Conservation (phyloP, 2,113 vertebrate species). For the Catharus fuscescens region DNA sequence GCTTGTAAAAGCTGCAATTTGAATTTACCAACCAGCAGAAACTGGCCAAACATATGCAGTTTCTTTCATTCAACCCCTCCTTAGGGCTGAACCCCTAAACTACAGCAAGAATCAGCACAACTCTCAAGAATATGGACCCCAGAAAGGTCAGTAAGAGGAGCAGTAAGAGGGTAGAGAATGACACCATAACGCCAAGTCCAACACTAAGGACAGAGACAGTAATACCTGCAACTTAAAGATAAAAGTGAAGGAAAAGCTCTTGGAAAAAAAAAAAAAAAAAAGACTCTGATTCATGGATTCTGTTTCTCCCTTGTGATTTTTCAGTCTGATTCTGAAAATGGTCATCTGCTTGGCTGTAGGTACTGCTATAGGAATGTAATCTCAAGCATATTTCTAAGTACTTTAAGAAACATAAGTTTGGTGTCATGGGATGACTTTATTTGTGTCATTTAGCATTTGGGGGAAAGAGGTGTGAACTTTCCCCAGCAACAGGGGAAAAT, state of each 20-base stretch:
- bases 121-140: not conserved
- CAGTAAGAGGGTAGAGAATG: not conserved
- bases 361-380: not conserved
- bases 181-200: not conserved
- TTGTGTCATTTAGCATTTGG: not conserved
- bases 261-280: not conserved
- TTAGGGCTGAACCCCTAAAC: not conserved
- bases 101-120: not conserved
- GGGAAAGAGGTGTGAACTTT: not conserved
- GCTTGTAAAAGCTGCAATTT: not conserved
- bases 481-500: not conserved
- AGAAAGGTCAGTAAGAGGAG: not conserved
- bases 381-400: not conserved
- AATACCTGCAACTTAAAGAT: not conserved
- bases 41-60: accelerated
- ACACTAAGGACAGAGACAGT: not conserved
- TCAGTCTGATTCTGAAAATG: not conserved
- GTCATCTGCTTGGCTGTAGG: not conserved
- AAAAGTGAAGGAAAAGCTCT: not conserved
- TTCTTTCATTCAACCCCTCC: not conserved
- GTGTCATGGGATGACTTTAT: not conserved
- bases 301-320: not conserved
- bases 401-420: not conserved
- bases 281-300: not conserved
- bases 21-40: not conserved